These are phyloP conservation scores for Thryonomys swinderianus DNA, from an alignment of 2,113 vertebrate species.

Conservation along the genomic window DNA sequence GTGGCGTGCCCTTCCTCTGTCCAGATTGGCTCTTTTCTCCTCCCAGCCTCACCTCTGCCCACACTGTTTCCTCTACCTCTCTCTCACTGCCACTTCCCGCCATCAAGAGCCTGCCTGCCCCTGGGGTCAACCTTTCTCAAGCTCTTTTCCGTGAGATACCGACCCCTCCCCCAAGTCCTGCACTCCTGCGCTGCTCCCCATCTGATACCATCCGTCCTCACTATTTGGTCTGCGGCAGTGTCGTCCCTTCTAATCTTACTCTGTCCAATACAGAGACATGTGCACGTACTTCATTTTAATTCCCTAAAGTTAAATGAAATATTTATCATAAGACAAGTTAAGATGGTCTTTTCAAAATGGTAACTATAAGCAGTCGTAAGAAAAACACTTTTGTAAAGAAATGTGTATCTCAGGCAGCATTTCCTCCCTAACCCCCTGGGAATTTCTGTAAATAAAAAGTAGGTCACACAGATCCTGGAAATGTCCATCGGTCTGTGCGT, in stretches of 20 bases:
- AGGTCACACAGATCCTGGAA: background rate
- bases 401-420: background rate
- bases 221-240: background rate
- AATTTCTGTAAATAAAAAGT: background rate
- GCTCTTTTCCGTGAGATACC: background rate
- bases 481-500: background rate
- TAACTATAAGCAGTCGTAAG: background rate
- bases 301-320: constrained; percentile 6
- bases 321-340: background rate
- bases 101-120: background rate
- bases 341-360: background rate
- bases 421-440: background rate
- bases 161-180: background rate
- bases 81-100: background rate
- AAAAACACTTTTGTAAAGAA: background rate
- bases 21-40: background rate
- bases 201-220: background rate
- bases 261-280: background rate
- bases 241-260: background rate
- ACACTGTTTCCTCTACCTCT: background rate
- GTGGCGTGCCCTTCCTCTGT: background rate
- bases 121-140: background rate
- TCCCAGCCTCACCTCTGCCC: background rate
- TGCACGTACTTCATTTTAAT: constrained; percentile 6
- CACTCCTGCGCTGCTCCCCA: background rate